phyloP scores from a whole-genome alignment of 2,113 vertebrate species.

The Bostrychus sinensis region DNA sequence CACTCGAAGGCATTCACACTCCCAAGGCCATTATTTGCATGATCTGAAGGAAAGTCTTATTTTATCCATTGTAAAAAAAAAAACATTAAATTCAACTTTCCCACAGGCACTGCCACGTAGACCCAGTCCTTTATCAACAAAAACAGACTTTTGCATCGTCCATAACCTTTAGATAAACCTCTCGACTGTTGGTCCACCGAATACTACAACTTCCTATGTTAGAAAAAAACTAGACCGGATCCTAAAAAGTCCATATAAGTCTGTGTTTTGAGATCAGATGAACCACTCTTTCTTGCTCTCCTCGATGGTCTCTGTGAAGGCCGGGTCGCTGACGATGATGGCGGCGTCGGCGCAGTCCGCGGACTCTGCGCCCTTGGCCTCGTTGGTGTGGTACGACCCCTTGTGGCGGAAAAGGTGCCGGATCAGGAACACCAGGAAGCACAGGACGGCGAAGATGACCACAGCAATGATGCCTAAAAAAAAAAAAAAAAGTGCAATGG shows the following conservation, averaged over 20 bases:
- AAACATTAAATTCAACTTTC: background rate
- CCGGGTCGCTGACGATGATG: conserved; percentile 98
- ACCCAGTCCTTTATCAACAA: background rate
- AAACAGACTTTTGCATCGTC: conserved; percentile 3
- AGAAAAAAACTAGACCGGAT: conserved; percentile 43
- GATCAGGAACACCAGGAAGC: conserved; percentile 92
- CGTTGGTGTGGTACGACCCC: conserved; percentile 98
- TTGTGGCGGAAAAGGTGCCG: conserved; percentile 98
- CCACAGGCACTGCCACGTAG: background rate
- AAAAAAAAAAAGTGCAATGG: background rate
- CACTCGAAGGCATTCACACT: background rate
- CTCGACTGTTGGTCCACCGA: conserved; percentile 5
- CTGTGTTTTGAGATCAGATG: conserved; percentile 77
- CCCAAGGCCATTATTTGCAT: conserved; percentile 5
- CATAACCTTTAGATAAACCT: conserved; percentile 33
- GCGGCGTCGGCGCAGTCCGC: conserved; percentile 94
- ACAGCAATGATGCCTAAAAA: conserved; percentile 89
- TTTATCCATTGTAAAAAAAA: background rate
- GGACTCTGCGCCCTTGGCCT: conserved; percentile 95
- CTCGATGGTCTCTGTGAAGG: conserved; percentile 97
- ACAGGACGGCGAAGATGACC: conserved; percentile 92
- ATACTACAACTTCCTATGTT: conserved; percentile 36
- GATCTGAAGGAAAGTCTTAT: background rate
- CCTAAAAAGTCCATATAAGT: conserved; percentile 71
- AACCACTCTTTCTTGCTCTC: conserved; percentile 99